Base-by-base conservation (phyloP, 2,888 invertebrate species). In the Heteropelma amictum region DNA sequence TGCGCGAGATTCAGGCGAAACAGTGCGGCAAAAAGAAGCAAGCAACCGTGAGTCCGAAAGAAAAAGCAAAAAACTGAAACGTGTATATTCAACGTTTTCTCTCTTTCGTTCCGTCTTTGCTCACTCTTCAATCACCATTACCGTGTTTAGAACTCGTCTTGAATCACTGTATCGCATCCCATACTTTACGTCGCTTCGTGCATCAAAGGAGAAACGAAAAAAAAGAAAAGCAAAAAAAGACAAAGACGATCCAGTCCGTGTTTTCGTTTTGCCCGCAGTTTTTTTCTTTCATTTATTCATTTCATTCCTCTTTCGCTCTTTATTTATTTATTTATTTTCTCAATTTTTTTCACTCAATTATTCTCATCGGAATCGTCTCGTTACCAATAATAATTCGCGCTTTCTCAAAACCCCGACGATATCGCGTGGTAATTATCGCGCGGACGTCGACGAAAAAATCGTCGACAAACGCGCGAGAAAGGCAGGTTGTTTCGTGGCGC, bases 1-100 rank as follows among this genome's bases (percentile, higher is more conserved):
- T 95, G 49, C 89, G 92, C 78, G 92, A 95, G 90, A 90, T 93
- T 78, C 91, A 92, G 72, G 91, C 92, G 40, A 90, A 89, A 64
- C 89, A 88, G 49, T 82, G 82, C 73, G 86, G 85, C 71, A 91
- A 91, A 83, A 92, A 92, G 84, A 92, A 92, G 82, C 91, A 91
- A 87, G 91, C 91, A 68, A 91, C 91, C 82, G 90, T 90, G 86
- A 89, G 89, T 89, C 85, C 83, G 49, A 85, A 84, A 85, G 87
- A 88, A 86, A 1, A 30, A 30, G 6, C 30, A 3, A 85, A 87
- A 88, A 81, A 85, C 84, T 85, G 54, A 82, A 56, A 12, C 14
- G 3, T 12, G n/a, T 7, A 4, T 35, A 58, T 70, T 65, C 64
- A n/a, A 47, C 72, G 64, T 58, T 38, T 23, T 10, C 54, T 72